A percentile compares a stretch with the other conserved stretches of the same genome.
These are phyloP conservation scores for Zelostemma sp. DNA, from an alignment of 1,140 invertebrate genomes.

Conservation along the genomic window DNA sequence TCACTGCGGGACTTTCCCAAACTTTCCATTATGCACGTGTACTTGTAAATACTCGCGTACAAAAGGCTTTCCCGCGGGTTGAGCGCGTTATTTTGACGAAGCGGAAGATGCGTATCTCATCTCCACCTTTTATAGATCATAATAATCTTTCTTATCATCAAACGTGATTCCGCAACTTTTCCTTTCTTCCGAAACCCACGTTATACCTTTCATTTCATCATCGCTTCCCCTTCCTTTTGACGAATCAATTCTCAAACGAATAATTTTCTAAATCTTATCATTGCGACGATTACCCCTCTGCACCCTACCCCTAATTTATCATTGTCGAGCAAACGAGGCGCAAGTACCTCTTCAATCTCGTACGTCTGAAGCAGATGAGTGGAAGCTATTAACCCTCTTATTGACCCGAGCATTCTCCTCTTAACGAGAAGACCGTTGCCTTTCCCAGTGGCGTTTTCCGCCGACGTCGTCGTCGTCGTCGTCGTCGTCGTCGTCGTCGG, in stretches of 20 bases:
- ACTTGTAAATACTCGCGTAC: constrained; percentile 15
- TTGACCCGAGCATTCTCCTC: constrained; percentile 64
- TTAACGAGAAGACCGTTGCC: constrained; percentile 57
- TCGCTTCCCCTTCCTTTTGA: no score
- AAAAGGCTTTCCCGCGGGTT: constrained; percentile 35
- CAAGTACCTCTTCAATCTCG: constrained; percentile 61
- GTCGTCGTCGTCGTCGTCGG: constrained; percentile 28
- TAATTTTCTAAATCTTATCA: no score
- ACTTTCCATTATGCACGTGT: constrained; percentile 60
- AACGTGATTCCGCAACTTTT: no score
- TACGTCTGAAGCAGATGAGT: constrained; percentile 60
- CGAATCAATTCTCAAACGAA: no score
- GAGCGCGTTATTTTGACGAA: constrained; percentile 27
- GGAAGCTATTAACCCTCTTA: constrained; percentile 64
- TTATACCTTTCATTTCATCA: no score
- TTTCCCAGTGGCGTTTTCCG: constrained; percentile 9
- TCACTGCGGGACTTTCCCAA: constrained; percentile 66
- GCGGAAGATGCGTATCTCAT: not conserved
- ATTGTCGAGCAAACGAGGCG: not conserved
- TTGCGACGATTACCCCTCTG: no score
- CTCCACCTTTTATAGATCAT: no score
- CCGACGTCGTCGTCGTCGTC: not conserved
- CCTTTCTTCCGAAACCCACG: no score
- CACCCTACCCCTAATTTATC: no score
- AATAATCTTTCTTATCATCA: no score